Evolutionary conservation across 2,888 invertebrate species (phyloP).

Genomic region (Oxytorus armatus): DNA sequence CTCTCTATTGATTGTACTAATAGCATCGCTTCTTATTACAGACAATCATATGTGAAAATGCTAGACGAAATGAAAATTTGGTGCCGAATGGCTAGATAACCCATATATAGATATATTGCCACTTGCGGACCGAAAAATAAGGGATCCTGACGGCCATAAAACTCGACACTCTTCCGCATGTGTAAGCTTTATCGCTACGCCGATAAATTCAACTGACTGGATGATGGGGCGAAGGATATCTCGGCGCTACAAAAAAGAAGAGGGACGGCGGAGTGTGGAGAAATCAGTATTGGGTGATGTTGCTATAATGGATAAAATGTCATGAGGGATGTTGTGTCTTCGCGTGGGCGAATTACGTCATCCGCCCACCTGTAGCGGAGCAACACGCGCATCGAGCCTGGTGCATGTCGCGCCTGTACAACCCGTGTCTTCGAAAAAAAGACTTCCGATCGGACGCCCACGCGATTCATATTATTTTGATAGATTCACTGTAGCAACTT

Average conservation of each 20-base stretch:
- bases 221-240: slow-evolving; percentile 6
- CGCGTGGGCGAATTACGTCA: slow-evolving; percentile 82
- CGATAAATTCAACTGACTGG: slow-evolving; percentile 15
- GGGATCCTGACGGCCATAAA: slow-evolving; percentile 25
- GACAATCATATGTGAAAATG: too few relatives aligned
- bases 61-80: too few relatives aligned
- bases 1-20: too few relatives aligned
- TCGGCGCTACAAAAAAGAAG: not conserved
- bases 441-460: slow-evolving; percentile 9
- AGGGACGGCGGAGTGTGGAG: not conserved
- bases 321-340: slow-evolving; percentile 64
- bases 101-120: not conserved
- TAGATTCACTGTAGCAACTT: not conserved
- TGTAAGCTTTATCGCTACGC: not conserved
- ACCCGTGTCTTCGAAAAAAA: slow-evolving; percentile 68
- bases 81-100: too few relatives aligned
- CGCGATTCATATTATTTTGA: slow-evolving; percentile 16
- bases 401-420: slow-evolving; percentile 56
- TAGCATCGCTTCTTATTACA: too few relatives aligned
- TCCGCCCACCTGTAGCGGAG: slow-evolving; percentile 81
- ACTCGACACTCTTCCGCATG: slow-evolving; percentile 15
- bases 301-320: slow-evolving; percentile 76
- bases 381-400: slow-evolving; percentile 70
- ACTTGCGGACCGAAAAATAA: slow-evolving; percentile 16
- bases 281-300: slow-evolving; percentile 64